phyloP scores from a whole-genome alignment of 2,888 invertebrate genomes.

The Chrysomela aeneicollis region DNA sequence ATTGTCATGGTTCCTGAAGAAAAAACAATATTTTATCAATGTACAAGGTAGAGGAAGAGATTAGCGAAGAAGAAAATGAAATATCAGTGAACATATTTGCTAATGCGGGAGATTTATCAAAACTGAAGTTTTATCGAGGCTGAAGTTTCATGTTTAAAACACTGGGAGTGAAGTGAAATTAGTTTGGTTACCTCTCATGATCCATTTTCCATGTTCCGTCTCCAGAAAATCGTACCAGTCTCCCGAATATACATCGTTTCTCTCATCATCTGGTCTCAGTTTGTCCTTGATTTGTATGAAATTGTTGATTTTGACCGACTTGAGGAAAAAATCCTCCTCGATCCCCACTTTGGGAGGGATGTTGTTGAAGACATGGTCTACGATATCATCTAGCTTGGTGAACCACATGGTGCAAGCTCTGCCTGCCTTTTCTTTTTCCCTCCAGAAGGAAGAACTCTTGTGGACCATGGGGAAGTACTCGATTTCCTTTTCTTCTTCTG shows the following conservation, averaged over 20 bases:
- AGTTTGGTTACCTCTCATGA: slow-evolving; percentile 52
- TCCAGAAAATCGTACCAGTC: slow-evolving; percentile 59
- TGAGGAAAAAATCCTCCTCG: slow-evolving; percentile 47
- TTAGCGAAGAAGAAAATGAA: too few relatives aligned
- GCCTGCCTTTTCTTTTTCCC: slow-evolving; percentile 50
- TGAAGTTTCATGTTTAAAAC: too few relatives aligned
- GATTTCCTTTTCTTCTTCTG: slow-evolving; percentile 19
- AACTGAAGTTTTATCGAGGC: too few relatives aligned
- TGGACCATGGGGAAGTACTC: slow-evolving; percentile 28
- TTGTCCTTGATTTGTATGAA: slow-evolving; percentile 47
- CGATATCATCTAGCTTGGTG: slow-evolving; percentile 49
- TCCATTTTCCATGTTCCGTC: slow-evolving; percentile 57
- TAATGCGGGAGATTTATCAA: too few relatives aligned
- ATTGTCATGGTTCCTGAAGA: slow-evolving; percentile 49
- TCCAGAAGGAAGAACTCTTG: slow-evolving; percentile 50
- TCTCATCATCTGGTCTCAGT: slow-evolving; percentile 47
- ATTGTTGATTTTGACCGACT: slow-evolving; percentile 49
- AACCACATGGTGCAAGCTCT: slow-evolving; percentile 56
- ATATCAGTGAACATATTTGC: too few relatives aligned
- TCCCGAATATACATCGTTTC: slow-evolving; percentile 48
- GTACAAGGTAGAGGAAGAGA: too few relatives aligned
- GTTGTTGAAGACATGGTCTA: slow-evolving; percentile 55
- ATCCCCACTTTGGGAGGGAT: slow-evolving; percentile 50
- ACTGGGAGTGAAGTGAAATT: too few relatives aligned
- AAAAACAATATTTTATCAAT: background rate